Evolutionary conservation across 2,888 invertebrate genomes (phyloP).

Genomic region (Arge pagana): DNA sequence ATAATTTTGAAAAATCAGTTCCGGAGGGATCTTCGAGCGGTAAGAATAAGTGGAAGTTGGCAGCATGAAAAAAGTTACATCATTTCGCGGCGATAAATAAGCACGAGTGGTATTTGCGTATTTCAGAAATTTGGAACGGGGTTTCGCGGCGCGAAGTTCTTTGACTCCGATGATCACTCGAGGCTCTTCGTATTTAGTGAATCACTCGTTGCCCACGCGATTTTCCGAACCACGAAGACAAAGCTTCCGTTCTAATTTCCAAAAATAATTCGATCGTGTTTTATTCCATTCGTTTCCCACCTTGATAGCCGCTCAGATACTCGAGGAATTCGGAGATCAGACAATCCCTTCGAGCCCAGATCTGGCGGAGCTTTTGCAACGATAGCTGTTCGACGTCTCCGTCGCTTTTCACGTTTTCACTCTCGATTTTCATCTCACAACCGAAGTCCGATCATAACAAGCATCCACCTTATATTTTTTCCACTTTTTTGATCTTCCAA

Average conservation of each 20-base stretch:
- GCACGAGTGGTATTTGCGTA: constrained; percentile 6
- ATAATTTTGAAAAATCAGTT: too few relatives aligned
- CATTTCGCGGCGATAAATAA: constrained; percentile 2
- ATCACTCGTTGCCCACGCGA: constrained; percentile 9
- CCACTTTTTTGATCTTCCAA: too few relatives aligned
- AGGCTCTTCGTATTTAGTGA: too few relatives aligned
- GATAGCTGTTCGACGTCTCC: constrained; percentile 22
- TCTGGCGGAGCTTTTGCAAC: constrained; percentile 46
- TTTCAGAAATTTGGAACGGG: constrained; percentile 1
- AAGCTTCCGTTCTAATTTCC: constrained; percentile 4
- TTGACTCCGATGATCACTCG: neutral
- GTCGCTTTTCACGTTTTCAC: neutral
- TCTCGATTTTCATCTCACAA: neutral
- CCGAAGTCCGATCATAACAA: too few relatives aligned
- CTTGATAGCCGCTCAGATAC: constrained; percentile 61
- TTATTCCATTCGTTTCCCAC: constrained; percentile 42
- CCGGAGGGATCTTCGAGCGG: neutral
- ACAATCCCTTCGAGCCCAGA: constrained; percentile 52
- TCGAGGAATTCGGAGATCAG: constrained; percentile 58
- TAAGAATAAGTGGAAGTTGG: too few relatives aligned
- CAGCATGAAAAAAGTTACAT: constrained; percentile 9
- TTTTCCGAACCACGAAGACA: neutral
- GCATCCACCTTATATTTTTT: too few relatives aligned
- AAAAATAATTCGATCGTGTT: constrained; percentile 1
- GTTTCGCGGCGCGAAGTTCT: neutral